Evolutionary conservation across 2,113 vertebrate species (phyloP), one percentile per base, ranked within the genome.

Genomic region (Alethe diademata): DNA sequence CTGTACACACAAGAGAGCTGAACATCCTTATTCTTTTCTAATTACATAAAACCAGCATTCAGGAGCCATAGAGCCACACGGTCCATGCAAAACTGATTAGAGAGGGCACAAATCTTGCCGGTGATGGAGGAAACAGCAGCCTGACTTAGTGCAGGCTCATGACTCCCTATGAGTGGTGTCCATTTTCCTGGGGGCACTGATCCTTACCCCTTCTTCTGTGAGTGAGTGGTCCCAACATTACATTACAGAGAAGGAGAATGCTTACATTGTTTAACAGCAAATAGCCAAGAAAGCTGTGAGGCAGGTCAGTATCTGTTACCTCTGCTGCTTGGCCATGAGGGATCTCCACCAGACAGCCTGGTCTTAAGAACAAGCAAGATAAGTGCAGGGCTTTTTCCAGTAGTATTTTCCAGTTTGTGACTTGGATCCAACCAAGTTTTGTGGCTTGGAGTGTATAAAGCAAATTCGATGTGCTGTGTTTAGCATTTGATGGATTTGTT

Each of bases 401-500:
- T 9, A 76, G 38, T 15, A 36, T 18, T 69, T 79, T 90, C 38
- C 47, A 43, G 0, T 86, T 80, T 86, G 22, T 16, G 19, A 8
- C 14, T 90, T 2, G 6, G 10, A 67, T 80, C 13, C 19, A 48
- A 64, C 7, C 35, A 72, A 90, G 18, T 64, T 89, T 72, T 76
- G n/a, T 79, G 36, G 7, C 28, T 70, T 91, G 76, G 60, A 35
- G 33, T 69, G 5, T 48, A 19, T 33, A 60, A 88, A 43, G 51
- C 11, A 69, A 50, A 80, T 64, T 42, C 53, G 28, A 31, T 90
- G 43, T 64, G 25, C 60, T 66, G 19, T 80, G 40, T 91, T 90
- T 86, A 65, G 82, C 16, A 90, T 88, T 87, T 69, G 43, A 87
- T 84, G 62, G 90, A 92, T 94, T 78, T 83, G 58, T 14, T 40